A percentile compares a stretch with the other conserved stretches of the same genome.
Conservation (phyloP, 2,888 invertebrate species). For the Ischnura elegans region DNA sequence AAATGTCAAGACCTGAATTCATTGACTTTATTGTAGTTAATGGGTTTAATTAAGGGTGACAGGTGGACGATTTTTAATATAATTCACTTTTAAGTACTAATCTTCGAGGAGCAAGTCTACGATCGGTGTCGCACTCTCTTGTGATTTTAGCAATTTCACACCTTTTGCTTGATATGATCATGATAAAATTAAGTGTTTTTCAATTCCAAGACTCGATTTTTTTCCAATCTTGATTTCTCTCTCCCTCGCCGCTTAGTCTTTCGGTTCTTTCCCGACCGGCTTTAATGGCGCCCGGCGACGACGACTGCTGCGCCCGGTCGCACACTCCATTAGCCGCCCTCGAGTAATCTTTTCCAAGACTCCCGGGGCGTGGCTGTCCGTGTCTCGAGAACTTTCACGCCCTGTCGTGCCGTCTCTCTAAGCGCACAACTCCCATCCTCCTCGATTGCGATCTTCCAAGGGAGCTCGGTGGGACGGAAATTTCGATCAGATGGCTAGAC, state of each 20-base stretch:
- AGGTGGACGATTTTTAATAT: neutral
- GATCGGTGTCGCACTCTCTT: neutral
- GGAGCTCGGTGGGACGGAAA: neutral
- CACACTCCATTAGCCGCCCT: conserved; percentile 12
- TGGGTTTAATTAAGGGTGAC: neutral
- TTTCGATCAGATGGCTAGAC: neutral
- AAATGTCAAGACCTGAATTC: too few species aligned
- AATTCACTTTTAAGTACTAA: neutral
- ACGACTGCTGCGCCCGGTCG: neutral
- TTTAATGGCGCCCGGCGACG: neutral
- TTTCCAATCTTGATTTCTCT: neutral
- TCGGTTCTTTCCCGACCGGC: neutral
- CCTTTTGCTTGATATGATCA: neutral
- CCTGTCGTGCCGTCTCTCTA: neutral
- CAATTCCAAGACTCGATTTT: neutral
- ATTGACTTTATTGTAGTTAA: neutral
- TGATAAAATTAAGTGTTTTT: neutral
- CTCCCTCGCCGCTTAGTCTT: neutral
- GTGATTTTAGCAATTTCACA: neutral
- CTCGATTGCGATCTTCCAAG: neutral
- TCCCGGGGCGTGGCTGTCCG: neutral
- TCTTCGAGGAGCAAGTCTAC: neutral
- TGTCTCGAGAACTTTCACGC: neutral
- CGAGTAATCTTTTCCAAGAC: neutral
- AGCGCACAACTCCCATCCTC: neutral